phyloP scores from a whole-genome alignment of 2,113 vertebrate species.

The Megaleporinus macrocephalus region DNA sequence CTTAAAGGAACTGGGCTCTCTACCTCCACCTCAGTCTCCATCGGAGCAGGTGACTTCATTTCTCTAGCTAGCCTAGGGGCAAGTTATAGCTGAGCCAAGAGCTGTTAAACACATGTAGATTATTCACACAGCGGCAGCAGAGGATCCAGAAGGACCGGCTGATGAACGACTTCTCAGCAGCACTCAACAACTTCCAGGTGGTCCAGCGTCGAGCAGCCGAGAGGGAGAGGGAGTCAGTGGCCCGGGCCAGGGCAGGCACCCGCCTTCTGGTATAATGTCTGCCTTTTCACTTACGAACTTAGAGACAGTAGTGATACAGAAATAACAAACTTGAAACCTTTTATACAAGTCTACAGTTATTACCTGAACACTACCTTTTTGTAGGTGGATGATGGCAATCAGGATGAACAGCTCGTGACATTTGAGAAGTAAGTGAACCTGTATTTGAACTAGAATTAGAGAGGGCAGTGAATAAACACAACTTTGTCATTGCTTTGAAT shows the following conservation, averaged over 20 bases:
- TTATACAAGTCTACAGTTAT: neutral
- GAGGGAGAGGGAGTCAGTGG: conserved; percentile 86
- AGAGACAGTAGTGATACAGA: no score
- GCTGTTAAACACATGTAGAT: neutral
- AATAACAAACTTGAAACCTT: no score
- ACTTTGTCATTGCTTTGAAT: neutral
- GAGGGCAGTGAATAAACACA: neutral
- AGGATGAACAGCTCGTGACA: conserved; percentile 88
- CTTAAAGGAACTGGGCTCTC: conserved; percentile 84
- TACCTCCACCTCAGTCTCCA: conserved; percentile 81
- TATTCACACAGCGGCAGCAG: conserved; percentile 81
- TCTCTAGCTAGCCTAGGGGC: neutral
- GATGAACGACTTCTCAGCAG: conserved; percentile 88
- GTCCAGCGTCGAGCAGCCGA: conserved; percentile 85
- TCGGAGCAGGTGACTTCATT: conserved; percentile 83
- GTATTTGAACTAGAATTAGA: neutral
- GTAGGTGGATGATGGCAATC: conserved; percentile 83
- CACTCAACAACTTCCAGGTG: conserved; percentile 87
- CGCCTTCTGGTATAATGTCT: conserved; percentile 74
- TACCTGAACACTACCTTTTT: conserved; percentile 36
- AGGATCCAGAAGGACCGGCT: conserved; percentile 89
- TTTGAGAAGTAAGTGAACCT: conserved; percentile 86
- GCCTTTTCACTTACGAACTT: no score
- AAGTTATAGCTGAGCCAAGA: neutral
- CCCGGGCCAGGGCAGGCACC: conserved; percentile 82